Evolutionary conservation across 2,888 invertebrate genomes (phyloP), one percentile per base, ranked within the genome.

Genomic region (Drosophila affinis): DNA sequence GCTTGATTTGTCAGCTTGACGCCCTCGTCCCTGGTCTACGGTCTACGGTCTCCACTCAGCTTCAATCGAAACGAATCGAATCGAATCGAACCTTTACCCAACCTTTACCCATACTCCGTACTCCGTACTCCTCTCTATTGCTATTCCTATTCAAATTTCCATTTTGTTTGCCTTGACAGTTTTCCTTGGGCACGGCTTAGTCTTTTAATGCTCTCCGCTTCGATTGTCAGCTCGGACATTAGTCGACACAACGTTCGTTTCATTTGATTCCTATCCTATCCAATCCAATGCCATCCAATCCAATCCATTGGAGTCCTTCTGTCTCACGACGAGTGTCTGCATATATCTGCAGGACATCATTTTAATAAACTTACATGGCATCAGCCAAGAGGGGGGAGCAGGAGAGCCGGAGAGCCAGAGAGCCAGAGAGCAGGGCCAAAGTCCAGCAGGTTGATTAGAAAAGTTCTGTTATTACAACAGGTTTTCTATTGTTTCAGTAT

Each of bases 271-370:
- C 47, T 24, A 39, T 52, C 34, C 64, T 6, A 34, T 61, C 18
- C 45, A 12, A 21, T 61, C 27, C 17, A 12, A 24, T 18, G 52
- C 61, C 3, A 18, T 18, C 10, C 17, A 12, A 24, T 18, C 61
- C 61, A 4, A 18, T 18, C 10, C 47, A 17, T 47, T 17, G 18
- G 9, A 2, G 4, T 18, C 46, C 18, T 18, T 47, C 47, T 18
- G 17, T 61, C 47, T 49, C 45, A 10, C 53, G 58, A 63, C 55
- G 58, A 70, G 72, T 67, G 63, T 70, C 75, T 69, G 81, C 79
- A 81, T 69, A 74, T 79, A 78, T 62, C 81, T 81, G 74, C 83
- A 76, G 86, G 81, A 84, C 86, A 81, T 81, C 48, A 83, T 85
- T 84, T 78, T 77, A 79, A 85, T 83, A 85, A 83, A 85, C 78